These are phyloP conservation scores for Saimiri boliviensis DNA, from an alignment of 2,113 vertebrate species.

Conservation along the genomic window DNA sequence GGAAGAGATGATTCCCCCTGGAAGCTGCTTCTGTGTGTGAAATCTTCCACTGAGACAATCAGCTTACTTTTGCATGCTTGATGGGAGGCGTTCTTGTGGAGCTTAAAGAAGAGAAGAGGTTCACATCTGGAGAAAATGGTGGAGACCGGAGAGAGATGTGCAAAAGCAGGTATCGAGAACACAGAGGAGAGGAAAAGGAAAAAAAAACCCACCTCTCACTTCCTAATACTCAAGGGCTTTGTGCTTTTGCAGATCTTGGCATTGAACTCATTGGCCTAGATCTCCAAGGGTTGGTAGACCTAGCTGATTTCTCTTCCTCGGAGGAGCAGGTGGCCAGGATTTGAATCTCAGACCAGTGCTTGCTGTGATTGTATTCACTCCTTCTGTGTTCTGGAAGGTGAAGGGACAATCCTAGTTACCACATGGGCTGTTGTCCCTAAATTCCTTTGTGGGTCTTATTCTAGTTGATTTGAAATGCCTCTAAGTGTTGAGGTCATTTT, in stretches of 20 bases:
- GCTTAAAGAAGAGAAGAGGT: not conserved
- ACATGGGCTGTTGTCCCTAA: not conserved
- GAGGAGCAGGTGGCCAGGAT: not conserved
- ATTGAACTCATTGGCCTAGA: not conserved
- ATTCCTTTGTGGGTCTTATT: not conserved
- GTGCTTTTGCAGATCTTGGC: not conserved
- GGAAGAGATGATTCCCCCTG: not conserved
- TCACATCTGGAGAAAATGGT: not conserved
- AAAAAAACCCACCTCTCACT: not conserved
- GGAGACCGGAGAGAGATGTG: not conserved
- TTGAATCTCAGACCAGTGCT: not conserved
- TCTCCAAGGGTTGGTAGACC: not conserved
- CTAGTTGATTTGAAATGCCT: not conserved
- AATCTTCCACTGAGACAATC: not conserved
- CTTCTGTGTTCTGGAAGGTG: not conserved
- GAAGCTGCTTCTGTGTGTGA: not conserved
- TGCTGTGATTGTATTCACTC: not conserved
- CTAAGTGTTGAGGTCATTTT: not conserved
- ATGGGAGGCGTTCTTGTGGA: too few relatives aligned
- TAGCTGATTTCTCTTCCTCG: not conserved
- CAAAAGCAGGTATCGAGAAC: not conserved
- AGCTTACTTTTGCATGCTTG: not conserved
- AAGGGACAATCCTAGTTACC: not conserved
- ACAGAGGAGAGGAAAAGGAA: not conserved
- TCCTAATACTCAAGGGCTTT: not conserved